These are phyloP conservation scores for Bufotes viridis DNA, from an alignment of 2,797 vertebrate genomes.

Conservation along the genomic window DNA sequence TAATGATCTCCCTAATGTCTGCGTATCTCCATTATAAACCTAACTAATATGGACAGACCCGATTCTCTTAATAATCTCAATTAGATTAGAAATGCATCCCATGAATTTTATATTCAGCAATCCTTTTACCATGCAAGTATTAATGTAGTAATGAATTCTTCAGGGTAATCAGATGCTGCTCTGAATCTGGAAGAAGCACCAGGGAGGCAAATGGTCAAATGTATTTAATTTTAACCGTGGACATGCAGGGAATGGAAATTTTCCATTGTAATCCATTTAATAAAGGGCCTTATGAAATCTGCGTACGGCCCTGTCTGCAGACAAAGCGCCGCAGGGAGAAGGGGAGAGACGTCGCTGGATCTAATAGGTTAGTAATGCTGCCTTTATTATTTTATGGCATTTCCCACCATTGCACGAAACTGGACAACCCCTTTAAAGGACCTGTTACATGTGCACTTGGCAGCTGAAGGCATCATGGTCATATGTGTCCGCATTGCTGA, in stretches of 20 bases:
- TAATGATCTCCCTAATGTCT: conserved; percentile 31
- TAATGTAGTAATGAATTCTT: conserved; percentile 54
- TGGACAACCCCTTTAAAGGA: no score
- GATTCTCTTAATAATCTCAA: conserved; percentile 33
- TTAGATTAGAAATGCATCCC: conserved; percentile 45
- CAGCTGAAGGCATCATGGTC: no score
- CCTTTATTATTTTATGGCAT: no score
- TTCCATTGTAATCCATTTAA: not conserved
- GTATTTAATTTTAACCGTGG: not conserved
- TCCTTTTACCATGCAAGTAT: conserved; percentile 23
- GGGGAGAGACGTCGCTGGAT: no score
- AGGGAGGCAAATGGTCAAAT: not conserved
- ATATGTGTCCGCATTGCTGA: no score
- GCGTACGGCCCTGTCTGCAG: no score
- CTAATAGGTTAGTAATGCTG: no score
- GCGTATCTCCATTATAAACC: conserved; percentile 1
- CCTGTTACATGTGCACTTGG: no score
- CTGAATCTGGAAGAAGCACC: not conserved
- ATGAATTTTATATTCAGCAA: conserved; percentile 29
- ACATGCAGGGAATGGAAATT: not conserved
- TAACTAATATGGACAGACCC: conserved; percentile 36
- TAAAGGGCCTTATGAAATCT: no score
- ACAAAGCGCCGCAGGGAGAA: no score
- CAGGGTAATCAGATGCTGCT: not conserved
- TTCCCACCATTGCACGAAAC: no score